Evolutionary conservation across 2,113 vertebrate species (phyloP).

Genomic region (Tonatia bakeri): DNA sequence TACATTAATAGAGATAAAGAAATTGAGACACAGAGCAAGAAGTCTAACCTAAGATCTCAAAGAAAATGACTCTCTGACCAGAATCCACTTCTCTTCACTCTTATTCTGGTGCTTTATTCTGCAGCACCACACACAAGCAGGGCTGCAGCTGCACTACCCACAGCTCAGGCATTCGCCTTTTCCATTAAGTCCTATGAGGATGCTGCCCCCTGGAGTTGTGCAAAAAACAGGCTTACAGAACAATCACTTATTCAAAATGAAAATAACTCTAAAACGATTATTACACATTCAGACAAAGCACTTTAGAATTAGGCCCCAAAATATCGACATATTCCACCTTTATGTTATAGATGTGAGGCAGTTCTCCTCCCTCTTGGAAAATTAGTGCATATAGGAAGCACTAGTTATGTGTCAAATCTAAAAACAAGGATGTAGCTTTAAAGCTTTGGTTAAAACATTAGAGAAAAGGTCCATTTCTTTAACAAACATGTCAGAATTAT

Average conservation of each 20-base stretch:
- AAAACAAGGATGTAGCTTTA: neutral
- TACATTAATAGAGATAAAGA: neutral
- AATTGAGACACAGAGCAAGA: neutral
- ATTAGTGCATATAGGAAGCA: neutral
- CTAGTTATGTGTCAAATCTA: neutral
- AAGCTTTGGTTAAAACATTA: neutral
- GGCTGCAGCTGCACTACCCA: neutral
- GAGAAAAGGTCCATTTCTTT: neutral
- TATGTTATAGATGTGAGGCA: neutral
- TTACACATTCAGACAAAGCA: neutral
- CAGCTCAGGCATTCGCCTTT: neutral
- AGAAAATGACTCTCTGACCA: neutral
- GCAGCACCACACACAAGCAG: neutral
- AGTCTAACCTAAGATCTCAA: neutral
- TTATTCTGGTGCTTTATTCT: neutral
- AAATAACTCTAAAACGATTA: constrained; percentile 23
- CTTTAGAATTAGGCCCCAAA: neutral
- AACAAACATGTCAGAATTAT: constrained; percentile 12
- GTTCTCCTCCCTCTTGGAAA: neutral
- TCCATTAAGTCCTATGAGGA: neutral
- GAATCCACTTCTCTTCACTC: neutral
- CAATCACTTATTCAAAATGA: neutral
- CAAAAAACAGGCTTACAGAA: neutral
- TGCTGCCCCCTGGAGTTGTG: constrained; percentile 61
- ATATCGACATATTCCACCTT: neutral